Conservation (phyloP, 2,888 invertebrate genomes). For the Macropis europaea region DNA sequence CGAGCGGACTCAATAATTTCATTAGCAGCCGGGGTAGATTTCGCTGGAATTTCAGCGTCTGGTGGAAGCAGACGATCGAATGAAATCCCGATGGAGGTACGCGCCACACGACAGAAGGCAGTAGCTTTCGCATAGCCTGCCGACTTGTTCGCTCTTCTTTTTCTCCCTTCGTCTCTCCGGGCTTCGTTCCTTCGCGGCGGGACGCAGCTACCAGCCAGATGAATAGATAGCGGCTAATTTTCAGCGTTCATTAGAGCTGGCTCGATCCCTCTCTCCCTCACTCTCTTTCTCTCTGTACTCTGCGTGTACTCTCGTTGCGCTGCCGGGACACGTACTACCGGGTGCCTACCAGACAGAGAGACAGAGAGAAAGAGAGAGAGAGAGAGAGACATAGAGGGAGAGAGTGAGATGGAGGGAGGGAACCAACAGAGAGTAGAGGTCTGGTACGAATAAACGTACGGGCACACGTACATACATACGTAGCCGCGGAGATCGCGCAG, state of each 20-base stretch:
- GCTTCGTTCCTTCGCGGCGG: slow-evolving; percentile 54
- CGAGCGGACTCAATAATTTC: slow-evolving; percentile 31
- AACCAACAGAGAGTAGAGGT: background rate
- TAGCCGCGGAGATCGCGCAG: slow-evolving; percentile 62
- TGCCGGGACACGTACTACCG: slow-evolving; percentile 56
- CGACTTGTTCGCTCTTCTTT: slow-evolving; percentile 41
- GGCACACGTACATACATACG: slow-evolving; percentile 34
- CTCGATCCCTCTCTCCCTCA: slow-evolving; percentile 10
- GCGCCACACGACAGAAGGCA: slow-evolving; percentile 54
- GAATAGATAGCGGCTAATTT: slow-evolving; percentile 74
- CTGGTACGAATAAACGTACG: slow-evolving; percentile 9
- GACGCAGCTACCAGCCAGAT: slow-evolving; percentile 66
- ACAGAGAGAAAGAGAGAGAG: background rate
- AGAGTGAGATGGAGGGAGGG: background rate
- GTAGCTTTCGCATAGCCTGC: slow-evolving; percentile 48
- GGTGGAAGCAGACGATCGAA: slow-evolving; percentile 45
- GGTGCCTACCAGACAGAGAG: slow-evolving; percentile 26
- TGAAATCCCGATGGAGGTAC: slow-evolving; percentile 50
- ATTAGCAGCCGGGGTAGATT: slow-evolving; percentile 14
- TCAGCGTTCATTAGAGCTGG: slow-evolving; percentile 70
- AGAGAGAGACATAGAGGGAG: too few species aligned
- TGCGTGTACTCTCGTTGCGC: slow-evolving; percentile 38
- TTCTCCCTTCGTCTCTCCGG: slow-evolving; percentile 28
- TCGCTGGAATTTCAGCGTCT: slow-evolving; percentile 36
- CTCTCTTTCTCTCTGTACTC: background rate